Percentiles rank a stretch among this genome's conserved stretches.
These are phyloP conservation scores for Uropsilus gracilis DNA, from an alignment of 2,113 vertebrate species.

Conservation along the genomic window DNA sequence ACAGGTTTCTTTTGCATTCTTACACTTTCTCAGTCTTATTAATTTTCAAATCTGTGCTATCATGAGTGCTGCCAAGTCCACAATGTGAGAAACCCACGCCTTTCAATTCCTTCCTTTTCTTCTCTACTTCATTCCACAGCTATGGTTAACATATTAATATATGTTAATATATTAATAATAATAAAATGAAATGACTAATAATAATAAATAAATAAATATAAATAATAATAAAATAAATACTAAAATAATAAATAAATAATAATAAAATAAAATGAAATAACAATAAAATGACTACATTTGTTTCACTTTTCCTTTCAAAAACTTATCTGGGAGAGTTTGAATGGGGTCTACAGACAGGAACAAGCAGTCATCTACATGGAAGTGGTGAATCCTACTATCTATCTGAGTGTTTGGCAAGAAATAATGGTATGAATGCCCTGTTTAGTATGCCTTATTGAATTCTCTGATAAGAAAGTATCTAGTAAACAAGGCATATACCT, in stretches of 20 bases:
- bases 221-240: too few species aligned
- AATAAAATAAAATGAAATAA: conserved; percentile 24
- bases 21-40: neutral
- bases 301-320: conserved; percentile 5
- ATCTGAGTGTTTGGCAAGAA: neutral
- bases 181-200: neutral
- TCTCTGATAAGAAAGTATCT: neutral
- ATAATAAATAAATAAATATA: too few species aligned
- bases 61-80: neutral
- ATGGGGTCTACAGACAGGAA: neutral
- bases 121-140: neutral
- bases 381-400: neutral
- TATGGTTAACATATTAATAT: neutral
- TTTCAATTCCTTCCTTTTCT: neutral
- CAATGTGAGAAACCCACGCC: neutral
- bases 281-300: neutral
- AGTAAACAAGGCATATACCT: conserved; percentile 51
- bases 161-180: too few species aligned
- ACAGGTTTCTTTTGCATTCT: neutral
- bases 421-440: neutral
- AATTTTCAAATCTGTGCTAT: neutral
- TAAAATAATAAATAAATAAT: too few species aligned
- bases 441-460: neutral
- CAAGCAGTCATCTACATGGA: neutral
- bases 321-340: neutral